Evolutionary conservation across 1,140 invertebrate species (phyloP).

Genomic region (Panagrolaimus sp.): DNA sequence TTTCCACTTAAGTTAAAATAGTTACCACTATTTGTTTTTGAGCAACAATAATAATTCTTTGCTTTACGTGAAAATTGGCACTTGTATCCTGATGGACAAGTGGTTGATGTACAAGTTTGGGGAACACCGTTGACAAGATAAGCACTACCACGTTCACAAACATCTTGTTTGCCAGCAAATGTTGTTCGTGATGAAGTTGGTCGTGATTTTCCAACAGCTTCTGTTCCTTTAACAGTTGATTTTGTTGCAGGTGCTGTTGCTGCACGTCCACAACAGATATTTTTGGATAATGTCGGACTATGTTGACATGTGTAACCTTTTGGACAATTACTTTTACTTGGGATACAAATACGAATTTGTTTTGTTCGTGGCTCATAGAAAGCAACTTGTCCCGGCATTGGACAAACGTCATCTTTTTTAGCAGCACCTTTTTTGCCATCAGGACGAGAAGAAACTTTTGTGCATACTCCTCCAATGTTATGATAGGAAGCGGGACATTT

Average conservation of each 20-base stretch:
- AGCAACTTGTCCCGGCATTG: constrained; percentile 44
- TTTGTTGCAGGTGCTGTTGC: constrained; percentile 22
- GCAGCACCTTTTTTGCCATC: constrained; percentile 6
- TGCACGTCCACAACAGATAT: constrained; percentile 51
- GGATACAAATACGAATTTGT: constrained; percentile 47
- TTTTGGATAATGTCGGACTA: constrained; percentile 41
- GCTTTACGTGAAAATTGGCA: constrained; percentile 49
- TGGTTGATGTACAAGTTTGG: constrained; percentile 50
- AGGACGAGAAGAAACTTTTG: constrained; percentile 19
- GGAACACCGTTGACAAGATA: constrained; percentile 49
- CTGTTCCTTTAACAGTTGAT: not conserved
- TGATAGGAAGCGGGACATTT: constrained; percentile 45
- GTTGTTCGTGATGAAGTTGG: not conserved
- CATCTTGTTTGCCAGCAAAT: constrained; percentile 21
- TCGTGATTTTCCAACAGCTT: constrained; percentile 1
- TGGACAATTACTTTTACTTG: constrained; percentile 39
- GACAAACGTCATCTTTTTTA: constrained; percentile 35
- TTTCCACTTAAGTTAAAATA: not conserved
- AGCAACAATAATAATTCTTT: constrained; percentile 51
- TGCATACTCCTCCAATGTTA: constrained; percentile 37
- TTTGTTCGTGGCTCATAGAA: constrained; percentile 42
- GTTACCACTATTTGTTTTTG: constrained; percentile 46
- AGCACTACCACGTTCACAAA: constrained; percentile 49
- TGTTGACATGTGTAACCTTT: constrained; percentile 45
- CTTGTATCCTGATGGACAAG: constrained; percentile 43